Evolutionary conservation across 1,140 invertebrate species (phyloP), one percentile per base, ranked within the genome.

Genomic region (Eupeodes corollae): DNA sequence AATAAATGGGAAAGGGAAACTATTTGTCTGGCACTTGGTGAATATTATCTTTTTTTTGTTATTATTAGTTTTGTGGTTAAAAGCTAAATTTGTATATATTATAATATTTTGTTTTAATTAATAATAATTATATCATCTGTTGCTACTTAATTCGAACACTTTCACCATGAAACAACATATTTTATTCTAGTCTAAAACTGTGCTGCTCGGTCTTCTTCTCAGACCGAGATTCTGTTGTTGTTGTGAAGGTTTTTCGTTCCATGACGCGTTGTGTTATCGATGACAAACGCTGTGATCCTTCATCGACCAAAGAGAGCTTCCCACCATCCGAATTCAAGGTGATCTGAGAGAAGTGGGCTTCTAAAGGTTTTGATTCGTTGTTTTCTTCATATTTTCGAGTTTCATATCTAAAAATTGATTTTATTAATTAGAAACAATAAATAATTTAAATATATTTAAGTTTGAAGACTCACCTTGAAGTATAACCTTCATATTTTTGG

Each of bases 401-500:
- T 48, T 67, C 64, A 37, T 67, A 67, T 58, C 64, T 67, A 35
- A 39, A 40, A 44, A 32, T 42, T 13, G 26, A 33, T 33, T 12
- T 44, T 44, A 14, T 44, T 37, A 15, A 13, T 43, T 26, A 21
- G 9, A 32, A 33, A n/a, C n/a, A n/a, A 33, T 37, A 10, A 44
- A 40, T 9, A 39, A 1, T 41, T 42, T 13, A 43, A 41, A 41
- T 18, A 14, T 6, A 41, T 14, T 41, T 41, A 3, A 41, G 40
- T 53, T 45, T 34, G 16, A n/a, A n/a, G n/a, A 41, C 68, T 73
- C 53, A 78, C 76, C 76, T 76, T 47, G 75, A 77, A 5, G 76
- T 77, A 57, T 76, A 78, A 14, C 75, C 76, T 49, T 78, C 76
- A 55, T 77, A 77, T 50, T 68, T 76, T 56, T 76, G 74, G 19